Conservation (phyloP, 2,113 vertebrate species). For the Channa maculata region DNA sequence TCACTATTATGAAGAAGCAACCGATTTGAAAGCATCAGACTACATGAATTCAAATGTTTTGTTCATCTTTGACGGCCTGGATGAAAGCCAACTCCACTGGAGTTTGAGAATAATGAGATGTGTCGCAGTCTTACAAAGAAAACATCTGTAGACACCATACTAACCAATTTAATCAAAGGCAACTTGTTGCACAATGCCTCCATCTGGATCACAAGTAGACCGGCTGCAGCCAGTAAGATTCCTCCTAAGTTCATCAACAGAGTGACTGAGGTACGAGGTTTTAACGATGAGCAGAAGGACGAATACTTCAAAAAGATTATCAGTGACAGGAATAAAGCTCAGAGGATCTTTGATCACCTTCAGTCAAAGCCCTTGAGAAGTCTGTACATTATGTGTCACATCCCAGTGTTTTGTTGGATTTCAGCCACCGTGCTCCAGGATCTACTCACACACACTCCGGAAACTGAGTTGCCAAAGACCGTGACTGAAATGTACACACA, state of each 20-base stretch:
- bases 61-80: slow-evolving; percentile 36
- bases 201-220: slow-evolving; percentile 38
- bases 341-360: slow-evolving; percentile 15
- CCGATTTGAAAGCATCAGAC: not conserved
- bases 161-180: slow-evolving; percentile 30
- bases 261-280: slow-evolving; percentile 38
- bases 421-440: not conserved
- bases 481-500: slow-evolving; percentile 47
- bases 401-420: slow-evolving; percentile 43
- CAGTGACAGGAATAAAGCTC: not conserved
- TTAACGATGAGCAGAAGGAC: slow-evolving; percentile 35
- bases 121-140: not conserved
- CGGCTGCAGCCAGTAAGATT: slow-evolving; percentile 33
- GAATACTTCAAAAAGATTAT: slow-evolving; percentile 32
- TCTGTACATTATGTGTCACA: slow-evolving; percentile 47
- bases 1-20: slow-evolving; percentile 7
- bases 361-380: slow-evolving; percentile 9
- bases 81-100: slow-evolving; percentile 21
- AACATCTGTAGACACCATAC: slow-evolving; percentile 8
- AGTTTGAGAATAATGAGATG: not conserved
- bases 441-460: not conserved
- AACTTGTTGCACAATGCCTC: slow-evolving; percentile 21
- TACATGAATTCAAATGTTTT: not conserved
- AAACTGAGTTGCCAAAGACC: slow-evolving; percentile 26
- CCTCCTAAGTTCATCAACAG: slow-evolving; percentile 2